phyloP scores from a whole-genome alignment of 1,140 invertebrate species.

The Panagrolaimus sp. region DNA sequence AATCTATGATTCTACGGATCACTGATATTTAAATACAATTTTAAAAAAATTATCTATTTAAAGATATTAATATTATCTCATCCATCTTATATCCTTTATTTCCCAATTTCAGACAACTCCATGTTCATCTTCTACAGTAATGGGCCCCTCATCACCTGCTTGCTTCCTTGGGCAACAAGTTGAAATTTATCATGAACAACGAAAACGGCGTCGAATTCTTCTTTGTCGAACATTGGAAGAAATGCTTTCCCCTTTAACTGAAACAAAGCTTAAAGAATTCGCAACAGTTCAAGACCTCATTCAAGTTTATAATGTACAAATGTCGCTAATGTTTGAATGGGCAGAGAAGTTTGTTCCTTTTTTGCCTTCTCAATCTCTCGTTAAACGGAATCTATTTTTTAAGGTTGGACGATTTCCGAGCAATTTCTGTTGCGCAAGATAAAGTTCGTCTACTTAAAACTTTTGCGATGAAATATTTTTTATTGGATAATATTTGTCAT shows the following conservation, averaged over 20 bases:
- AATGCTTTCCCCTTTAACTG: slow-evolving; percentile 36
- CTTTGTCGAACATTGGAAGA: slow-evolving; percentile 51
- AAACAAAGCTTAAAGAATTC: slow-evolving; percentile 27
- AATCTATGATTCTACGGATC: too few relatives aligned
- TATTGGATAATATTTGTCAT: slow-evolving; percentile 54
- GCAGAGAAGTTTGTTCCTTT: slow-evolving; percentile 24
- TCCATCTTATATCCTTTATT: background rate
- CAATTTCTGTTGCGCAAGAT: slow-evolving; percentile 31
- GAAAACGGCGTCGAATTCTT: slow-evolving; percentile 46
- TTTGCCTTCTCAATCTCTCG: too few relatives aligned
- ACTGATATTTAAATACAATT: too few relatives aligned
- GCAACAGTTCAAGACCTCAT: slow-evolving; percentile 43
- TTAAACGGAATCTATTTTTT: too few relatives aligned
- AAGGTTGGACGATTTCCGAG: slow-evolving; percentile 33
- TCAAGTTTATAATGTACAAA: slow-evolving; percentile 37
- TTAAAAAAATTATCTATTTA: too few relatives aligned
- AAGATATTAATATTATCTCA: too few relatives aligned
- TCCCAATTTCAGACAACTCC: slow-evolving; percentile 1
- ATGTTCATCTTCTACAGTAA: slow-evolving; percentile 14
- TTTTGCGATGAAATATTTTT: slow-evolving; percentile 46
- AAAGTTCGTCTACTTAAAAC: slow-evolving; percentile 41
- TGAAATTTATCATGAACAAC: slow-evolving; percentile 47
- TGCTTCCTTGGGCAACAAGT: slow-evolving; percentile 30
- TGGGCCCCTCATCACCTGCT: slow-evolving; percentile 22
- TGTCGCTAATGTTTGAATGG: slow-evolving; percentile 44